These are phyloP conservation scores for Cydia pomonella DNA, from an alignment of 1,140 invertebrate genomes.

Conservation along the genomic window DNA sequence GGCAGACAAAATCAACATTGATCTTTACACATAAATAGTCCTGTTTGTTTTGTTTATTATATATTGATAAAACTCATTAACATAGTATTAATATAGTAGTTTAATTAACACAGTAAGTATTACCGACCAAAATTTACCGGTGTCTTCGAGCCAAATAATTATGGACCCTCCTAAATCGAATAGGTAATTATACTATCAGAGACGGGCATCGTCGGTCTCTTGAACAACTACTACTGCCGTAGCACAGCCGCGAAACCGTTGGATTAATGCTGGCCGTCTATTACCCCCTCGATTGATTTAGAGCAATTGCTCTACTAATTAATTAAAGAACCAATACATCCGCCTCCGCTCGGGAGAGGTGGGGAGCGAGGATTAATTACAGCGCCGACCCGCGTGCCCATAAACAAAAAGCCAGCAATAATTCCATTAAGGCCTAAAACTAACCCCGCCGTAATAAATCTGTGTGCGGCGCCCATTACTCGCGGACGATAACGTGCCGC, in stretches of 20 bases:
- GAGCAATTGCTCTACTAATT: constrained; percentile 38
- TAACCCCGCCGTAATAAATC: constrained; percentile 50
- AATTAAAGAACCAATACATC: constrained; percentile 41
- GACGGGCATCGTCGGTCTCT: not conserved
- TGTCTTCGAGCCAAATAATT: not conserved
- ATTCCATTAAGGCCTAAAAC: constrained; percentile 53
- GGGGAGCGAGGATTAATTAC: constrained; percentile 41
- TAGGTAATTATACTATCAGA: constrained; percentile 23
- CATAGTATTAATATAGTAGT: no score
- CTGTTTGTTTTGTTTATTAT: no score
- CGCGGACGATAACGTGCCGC: constrained; percentile 42
- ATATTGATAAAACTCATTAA: no score
- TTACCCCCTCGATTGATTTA: constrained; percentile 38
- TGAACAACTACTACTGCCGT: not conserved
- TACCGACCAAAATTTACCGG: not conserved
- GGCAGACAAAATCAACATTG: no score
- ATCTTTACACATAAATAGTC: no score
- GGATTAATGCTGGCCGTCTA: constrained; percentile 33
- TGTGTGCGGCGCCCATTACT: constrained; percentile 44
- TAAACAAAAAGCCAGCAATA: constrained; percentile 52
- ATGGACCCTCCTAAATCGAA: constrained; percentile 1
- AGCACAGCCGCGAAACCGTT: constrained; percentile 1
- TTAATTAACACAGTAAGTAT: no score
- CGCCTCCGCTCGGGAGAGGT: constrained; percentile 20
- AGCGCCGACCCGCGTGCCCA: constrained; percentile 38